Evolutionary conservation across 2,888 invertebrate species (phyloP), one percentile per base, ranked within the genome.

Genomic region (Nephrotoma appendiculata): DNA sequence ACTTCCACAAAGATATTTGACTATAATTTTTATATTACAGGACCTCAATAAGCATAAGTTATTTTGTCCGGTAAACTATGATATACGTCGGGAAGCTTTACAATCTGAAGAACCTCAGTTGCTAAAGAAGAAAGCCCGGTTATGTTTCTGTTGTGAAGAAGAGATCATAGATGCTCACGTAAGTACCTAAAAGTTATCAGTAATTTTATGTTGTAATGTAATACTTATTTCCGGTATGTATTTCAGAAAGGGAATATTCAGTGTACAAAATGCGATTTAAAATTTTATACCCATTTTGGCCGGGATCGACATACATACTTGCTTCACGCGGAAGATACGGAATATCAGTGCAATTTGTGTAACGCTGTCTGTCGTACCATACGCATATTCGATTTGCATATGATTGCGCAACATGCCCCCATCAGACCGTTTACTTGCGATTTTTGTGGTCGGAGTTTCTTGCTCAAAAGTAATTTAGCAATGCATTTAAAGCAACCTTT

Each of bases 401-500:
- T 95, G 89, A 93, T 93, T 87, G 94, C 94, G 52, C 94, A 95
- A 31, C 31, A 31, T 89, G 95, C 94, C 85, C 91, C 93, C 87
- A 91, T 92, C 52, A 94, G 94, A 88, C 93, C 93, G 0, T 95
- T 93, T 89, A 92, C 93, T 42, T 97, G 96, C 90, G 92, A 93
- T 45, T 92, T 93, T 87, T 97, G 96, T 89, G 93, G 93, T 44
- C 41, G 42, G 41, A 93, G 94, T 87, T 97, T 97, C 90, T 95
- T 95, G 1, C 92, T 96, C 87, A 95, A 94, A 87, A 95, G 96
- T 89, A 96, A 97, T 91, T 93, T 97, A 83, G 92, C 95, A 88
- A 92, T 95, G 31, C 96, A 96, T 89, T 92, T 95, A 90, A 91
- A 93, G 71, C 95, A 95, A 89, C 94, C 93, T 86, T 95, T 94